Base-by-base conservation (phyloP, 2,888 invertebrate genomes). In the Endotricha flammealis region DNA sequence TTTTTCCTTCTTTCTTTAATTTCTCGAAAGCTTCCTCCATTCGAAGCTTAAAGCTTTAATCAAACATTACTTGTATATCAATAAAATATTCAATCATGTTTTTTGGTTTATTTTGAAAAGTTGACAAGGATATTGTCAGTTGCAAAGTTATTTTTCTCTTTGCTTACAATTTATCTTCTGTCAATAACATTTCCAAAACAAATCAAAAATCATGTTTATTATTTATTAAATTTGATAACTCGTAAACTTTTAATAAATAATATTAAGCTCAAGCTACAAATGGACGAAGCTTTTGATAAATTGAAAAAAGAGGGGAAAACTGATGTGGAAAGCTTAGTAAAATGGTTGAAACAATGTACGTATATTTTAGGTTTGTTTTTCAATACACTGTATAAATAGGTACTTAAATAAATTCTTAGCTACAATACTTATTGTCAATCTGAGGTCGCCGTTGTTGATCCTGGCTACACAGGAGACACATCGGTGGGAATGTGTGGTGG, bases 331-430 rank as follows among this genome's bases (percentile, higher is more conserved):
- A 32, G 27, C 11, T 14, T 42, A 0, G 12, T 42, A 4, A 25
- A 35, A 4, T 38, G 38, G 41, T 30, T 41, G 29, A 38, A 38
- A 23, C 38, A 38, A 7, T 29, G 41, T 42, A 17, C 35, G 41
- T 10, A 20, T 2, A 11, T 4, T 27, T 23, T 10, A 6, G 3
- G 10, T 5, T 5, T n/a, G 5, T 14, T 13, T 14, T n/a, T 29
- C 14, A 4, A 29, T 29, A n/a, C n/a, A 24, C 24, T 9, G n/a
- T 10, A 1, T 10, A 14, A 8, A 9, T 31, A 20, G 2, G 3
- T 13, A 6, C 64, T 75, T 74, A 48, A 64, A 53, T 61, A 20
- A 20, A 20, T 6, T 20, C 3, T 4, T 6, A 20, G 3, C 6
- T 4, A 20, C 3, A 2, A 8, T 3, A 4, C 7, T 6, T 6